Evolutionary conservation across 2,113 vertebrate genomes (phyloP).

Genomic region (Rhinichthys klamathensis): DNA sequence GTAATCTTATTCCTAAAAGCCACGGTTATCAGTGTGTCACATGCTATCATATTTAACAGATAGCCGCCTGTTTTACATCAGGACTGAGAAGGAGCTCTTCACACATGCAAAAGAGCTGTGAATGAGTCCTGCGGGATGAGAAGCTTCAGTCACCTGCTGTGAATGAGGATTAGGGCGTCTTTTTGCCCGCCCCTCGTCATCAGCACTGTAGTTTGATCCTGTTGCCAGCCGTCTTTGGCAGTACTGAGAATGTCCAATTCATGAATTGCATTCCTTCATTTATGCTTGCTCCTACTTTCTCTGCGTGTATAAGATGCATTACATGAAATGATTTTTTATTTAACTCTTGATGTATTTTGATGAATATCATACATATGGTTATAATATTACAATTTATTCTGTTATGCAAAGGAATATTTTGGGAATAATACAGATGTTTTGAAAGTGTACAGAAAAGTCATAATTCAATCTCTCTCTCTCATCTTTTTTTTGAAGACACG

Average conservation of each 20-base stretch:
- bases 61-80: conserved; percentile 10
- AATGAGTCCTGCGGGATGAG: neutral
- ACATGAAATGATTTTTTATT: neutral
- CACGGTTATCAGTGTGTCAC: neutral
- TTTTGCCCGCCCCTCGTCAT: conserved; percentile 4
- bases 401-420: neutral
- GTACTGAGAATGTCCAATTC: conserved; percentile 54
- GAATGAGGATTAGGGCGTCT: conserved; percentile 1
- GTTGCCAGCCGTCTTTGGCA: conserved; percentile 28
- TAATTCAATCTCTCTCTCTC: neutral
- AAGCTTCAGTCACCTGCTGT: conserved; percentile 7
- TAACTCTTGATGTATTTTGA: no score
- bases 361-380: no score
- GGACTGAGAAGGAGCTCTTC: conserved; percentile 7
- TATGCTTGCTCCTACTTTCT: neutral
- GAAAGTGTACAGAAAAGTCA: neutral
- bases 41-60: conserved; percentile 14
- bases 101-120: conserved; percentile 10
- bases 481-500: conserved; percentile 79
- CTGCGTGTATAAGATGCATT: neutral
- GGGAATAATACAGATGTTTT: neutral
- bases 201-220: conserved; percentile 17
- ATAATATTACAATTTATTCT: neutral
- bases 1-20: neutral
- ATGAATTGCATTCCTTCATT: conserved; percentile 38